phyloP scores from a whole-genome alignment of 1,140 invertebrate species.

The Subanguina moxae region DNA sequence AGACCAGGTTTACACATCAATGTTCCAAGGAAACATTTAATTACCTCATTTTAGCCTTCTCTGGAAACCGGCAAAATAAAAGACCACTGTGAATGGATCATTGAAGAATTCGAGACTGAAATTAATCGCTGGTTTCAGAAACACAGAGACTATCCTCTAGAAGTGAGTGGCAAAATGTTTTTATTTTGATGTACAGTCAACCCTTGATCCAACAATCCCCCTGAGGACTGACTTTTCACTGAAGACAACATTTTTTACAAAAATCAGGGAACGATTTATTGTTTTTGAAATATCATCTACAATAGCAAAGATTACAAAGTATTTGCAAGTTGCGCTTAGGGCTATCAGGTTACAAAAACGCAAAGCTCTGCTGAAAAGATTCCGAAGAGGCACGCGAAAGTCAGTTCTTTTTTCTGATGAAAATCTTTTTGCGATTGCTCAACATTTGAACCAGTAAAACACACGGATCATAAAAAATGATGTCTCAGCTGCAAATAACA shows the following conservation, averaged over 20 bases:
- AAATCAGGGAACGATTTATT: no score
- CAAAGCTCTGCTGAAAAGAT: background rate
- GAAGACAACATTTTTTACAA: no score
- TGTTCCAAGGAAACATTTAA: no score
- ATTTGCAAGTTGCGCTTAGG: background rate
- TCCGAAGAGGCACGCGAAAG: no score
- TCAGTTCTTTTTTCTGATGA: background rate
- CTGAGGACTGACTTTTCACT: no score
- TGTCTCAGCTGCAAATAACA: no score
- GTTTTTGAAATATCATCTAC: no score
- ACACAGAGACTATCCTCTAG: no score
- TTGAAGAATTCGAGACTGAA: slow-evolving; percentile 47
- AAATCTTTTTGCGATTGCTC: background rate
- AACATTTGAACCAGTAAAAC: background rate
- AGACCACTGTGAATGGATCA: slow-evolving; percentile 43
- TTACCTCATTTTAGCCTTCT: slow-evolving; percentile 35
- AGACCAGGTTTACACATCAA: slow-evolving; percentile 17
- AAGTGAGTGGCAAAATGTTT: no score
- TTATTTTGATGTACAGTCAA: no score
- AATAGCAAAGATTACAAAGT: no score
- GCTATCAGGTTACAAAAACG: background rate
- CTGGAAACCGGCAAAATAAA: slow-evolving; percentile 40
- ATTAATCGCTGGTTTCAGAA: slow-evolving; percentile 44
- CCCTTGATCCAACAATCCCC: no score
- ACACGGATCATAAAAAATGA: background rate